phyloP scores from a whole-genome alignment of 35 echinoderm and acorn worm species.

The Eucidaris tribuloides region DNA sequence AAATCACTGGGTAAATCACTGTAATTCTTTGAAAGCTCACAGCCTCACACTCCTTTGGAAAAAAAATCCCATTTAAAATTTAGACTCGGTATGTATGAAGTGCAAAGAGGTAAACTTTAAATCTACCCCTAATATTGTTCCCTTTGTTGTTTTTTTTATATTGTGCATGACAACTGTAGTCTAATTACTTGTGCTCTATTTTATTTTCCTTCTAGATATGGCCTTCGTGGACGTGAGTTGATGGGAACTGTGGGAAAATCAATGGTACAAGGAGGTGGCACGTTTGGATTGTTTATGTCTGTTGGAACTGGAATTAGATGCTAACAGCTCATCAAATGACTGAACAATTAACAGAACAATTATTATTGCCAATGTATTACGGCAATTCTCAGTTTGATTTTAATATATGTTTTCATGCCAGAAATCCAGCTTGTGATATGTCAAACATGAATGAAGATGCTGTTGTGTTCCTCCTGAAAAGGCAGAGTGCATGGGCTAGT shows the following conservation, averaged over 20 bases:
- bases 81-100: background rate
- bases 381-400: no score
- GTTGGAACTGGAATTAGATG: conserved; percentile 94
- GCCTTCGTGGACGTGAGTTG: conserved; percentile 82
- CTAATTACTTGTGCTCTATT: background rate
- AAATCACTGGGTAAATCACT: no score
- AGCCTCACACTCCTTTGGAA: no score
- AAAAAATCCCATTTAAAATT: background rate
- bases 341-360: no score
- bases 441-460: no score
- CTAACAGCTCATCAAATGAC: no score
- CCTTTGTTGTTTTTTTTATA: background rate
- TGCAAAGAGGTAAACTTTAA: background rate
- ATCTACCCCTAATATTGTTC: background rate
- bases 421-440: no score
- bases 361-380: no score
- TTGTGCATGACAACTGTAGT: background rate
- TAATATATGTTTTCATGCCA: no score
- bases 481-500: no score
- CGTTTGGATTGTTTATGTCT: conserved; percentile 95
- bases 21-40: no score
- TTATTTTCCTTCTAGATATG: conserved; percentile 70
- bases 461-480: no score
- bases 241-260: conserved; percentile 90
- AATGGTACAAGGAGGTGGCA: conserved; percentile 96